phyloP scores from a whole-genome alignment of 2,797 vertebrate species.

The Botia kubotai region DNA sequence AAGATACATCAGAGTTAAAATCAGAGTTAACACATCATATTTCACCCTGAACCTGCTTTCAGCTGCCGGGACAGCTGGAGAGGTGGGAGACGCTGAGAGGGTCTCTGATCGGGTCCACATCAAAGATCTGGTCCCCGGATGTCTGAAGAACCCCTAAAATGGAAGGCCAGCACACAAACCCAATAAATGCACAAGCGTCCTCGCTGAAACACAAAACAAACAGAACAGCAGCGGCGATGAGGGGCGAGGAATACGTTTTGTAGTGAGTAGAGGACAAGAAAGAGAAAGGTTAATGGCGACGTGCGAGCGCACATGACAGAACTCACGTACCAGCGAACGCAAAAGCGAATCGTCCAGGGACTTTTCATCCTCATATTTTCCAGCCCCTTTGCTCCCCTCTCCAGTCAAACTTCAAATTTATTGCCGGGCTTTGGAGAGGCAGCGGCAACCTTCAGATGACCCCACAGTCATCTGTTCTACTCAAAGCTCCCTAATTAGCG shows the following conservation, averaged over 20 bases:
- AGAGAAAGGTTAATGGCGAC: slow-evolving; percentile 74
- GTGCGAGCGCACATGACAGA: slow-evolving; percentile 66
- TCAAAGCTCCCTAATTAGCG: too few relatives aligned
- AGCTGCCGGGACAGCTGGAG: slow-evolving; percentile 45
- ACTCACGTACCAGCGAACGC: slow-evolving; percentile 51
- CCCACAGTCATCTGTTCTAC: too few relatives aligned
- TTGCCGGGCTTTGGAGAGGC: too few relatives aligned
- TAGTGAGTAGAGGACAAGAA: slow-evolving; percentile 20
- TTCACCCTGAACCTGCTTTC: slow-evolving; percentile 54
- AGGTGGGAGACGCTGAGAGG: slow-evolving; percentile 27
- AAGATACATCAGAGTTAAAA: background rate
- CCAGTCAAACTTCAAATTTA: slow-evolving; percentile 58
- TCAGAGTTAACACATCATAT: slow-evolving; percentile 47
- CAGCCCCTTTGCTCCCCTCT: slow-evolving; percentile 55
- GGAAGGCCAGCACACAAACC: slow-evolving; percentile 28
- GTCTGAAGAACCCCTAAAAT: background rate
- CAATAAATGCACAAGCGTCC: slow-evolving; percentile 17
- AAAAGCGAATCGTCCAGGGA: slow-evolving; percentile 64
- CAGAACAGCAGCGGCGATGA: slow-evolving; percentile 29
- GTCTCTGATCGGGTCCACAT: slow-evolving; percentile 52
- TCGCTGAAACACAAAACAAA: slow-evolving; percentile 44
- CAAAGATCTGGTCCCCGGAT: slow-evolving; percentile 40
- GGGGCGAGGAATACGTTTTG: slow-evolving; percentile 36
- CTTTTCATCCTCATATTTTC: slow-evolving; percentile 64
- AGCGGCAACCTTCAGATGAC: too few relatives aligned